Conservation (phyloP, 2,888 invertebrate genomes). For the Onthophagus sagittarius region DNA sequence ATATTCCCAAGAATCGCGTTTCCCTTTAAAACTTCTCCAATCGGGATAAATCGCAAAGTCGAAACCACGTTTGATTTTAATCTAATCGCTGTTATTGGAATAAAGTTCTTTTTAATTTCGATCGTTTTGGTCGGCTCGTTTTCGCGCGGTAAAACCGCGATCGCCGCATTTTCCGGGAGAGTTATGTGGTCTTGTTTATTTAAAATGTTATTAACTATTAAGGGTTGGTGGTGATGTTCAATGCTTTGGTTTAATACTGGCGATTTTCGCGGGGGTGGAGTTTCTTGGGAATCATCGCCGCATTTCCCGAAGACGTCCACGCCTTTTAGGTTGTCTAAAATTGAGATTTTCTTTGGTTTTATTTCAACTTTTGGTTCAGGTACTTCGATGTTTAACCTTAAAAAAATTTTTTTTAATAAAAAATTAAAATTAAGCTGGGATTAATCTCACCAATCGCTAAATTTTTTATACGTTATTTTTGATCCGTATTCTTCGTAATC, state of each 20-base stretch:
- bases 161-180: too few species aligned
- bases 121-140: background rate
- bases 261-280: background rate
- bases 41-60: constrained; percentile 5
- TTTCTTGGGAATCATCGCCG: constrained; percentile 14
- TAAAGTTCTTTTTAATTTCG: constrained; percentile 2
- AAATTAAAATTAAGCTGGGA: background rate
- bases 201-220: too few species aligned
- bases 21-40: constrained; percentile 2
- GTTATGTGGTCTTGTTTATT: too few species aligned
- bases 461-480: constrained; percentile 54
- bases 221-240: too few species aligned
- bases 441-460: constrained; percentile 47
- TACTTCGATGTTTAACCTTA: constrained; percentile 18
- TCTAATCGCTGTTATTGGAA: constrained; percentile 1
- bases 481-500: constrained; percentile 88
- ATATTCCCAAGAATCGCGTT: background rate
- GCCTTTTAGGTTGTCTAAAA: constrained; percentile 19
- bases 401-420: too few species aligned
- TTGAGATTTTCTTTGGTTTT: constrained; percentile 16
- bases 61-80: background rate
- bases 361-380: constrained; percentile 16
- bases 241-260: background rate
- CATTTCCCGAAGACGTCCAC: constrained; percentile 20
- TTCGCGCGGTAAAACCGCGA: too few species aligned